These are phyloP conservation scores for Acinonyx jubatus DNA, from an alignment of 2,113 vertebrate species.

Conservation along the genomic window DNA sequence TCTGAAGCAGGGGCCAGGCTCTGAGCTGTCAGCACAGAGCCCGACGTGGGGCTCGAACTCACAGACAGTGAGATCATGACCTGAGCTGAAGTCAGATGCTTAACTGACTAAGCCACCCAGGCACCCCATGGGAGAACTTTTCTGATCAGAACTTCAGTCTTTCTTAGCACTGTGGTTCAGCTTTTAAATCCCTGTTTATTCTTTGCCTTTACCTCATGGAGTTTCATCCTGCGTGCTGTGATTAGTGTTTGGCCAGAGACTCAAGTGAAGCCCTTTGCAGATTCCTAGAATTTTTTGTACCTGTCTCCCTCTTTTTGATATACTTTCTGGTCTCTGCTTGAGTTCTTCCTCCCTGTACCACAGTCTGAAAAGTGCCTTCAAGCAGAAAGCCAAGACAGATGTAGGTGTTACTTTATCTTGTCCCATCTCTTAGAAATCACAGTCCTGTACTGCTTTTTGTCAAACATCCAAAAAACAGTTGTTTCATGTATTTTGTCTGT, in stretches of 20 bases:
- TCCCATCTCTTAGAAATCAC: background rate
- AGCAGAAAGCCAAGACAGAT: background rate
- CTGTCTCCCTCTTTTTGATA: background rate
- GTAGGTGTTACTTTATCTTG: background rate
- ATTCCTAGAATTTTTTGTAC: slow-evolving; percentile 26
- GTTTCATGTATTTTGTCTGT: background rate
- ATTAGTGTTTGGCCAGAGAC: background rate
- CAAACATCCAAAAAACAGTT: background rate
- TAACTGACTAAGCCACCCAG: too few species aligned
- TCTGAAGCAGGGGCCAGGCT: too few species aligned
- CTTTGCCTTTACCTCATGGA: background rate
- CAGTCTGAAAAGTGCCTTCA: background rate
- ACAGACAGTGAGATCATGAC: too few species aligned
- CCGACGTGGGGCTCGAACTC: too few species aligned
- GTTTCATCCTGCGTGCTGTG: background rate
- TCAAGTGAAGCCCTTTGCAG: background rate
- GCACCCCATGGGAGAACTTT: background rate
- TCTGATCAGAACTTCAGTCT: background rate
- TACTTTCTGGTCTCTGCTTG: background rate
- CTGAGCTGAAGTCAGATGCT: too few species aligned
- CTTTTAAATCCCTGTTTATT: background rate
- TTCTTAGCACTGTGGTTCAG: background rate
- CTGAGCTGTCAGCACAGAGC: too few species aligned
- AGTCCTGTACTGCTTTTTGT: background rate
- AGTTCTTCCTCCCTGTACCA: background rate